Evolutionary conservation across 2,888 invertebrate species (phyloP).

Genomic region (Agonopterix subpropinquella): DNA sequence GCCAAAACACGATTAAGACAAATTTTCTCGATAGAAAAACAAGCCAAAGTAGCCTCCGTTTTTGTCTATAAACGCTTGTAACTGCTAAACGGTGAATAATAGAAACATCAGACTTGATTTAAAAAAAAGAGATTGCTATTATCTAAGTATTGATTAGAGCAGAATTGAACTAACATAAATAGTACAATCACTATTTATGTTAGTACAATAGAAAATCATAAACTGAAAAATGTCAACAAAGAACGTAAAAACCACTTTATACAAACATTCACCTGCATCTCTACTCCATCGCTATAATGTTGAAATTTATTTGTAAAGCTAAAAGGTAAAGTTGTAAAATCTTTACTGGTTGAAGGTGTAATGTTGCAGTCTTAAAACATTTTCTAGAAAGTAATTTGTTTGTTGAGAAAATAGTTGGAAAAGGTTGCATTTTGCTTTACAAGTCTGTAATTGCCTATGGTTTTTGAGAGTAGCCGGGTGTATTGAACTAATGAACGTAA

Average conservation of each 20-base stretch:
- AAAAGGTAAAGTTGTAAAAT: conserved; percentile 14
- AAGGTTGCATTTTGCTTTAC: neutral
- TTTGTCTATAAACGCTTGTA: too few relatives aligned
- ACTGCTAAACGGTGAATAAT: too few relatives aligned
- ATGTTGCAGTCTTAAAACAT: conserved; percentile 37
- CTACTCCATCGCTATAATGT: neutral
- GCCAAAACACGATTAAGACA: too few relatives aligned
- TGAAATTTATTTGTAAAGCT: neutral
- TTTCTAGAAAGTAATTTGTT: conserved; percentile 46
- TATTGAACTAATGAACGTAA: neutral
- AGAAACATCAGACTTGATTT: too few relatives aligned
- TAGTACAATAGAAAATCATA: conserved; percentile 56
- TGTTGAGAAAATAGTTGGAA: conserved; percentile 11
- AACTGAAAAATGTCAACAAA: conserved; percentile 51
- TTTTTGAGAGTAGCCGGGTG: neutral
- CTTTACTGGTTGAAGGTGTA: conserved; percentile 18
- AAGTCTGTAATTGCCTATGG: conserved; percentile 2
- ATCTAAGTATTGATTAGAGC: too few relatives aligned
- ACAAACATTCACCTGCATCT: neutral
- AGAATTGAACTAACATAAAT: too few relatives aligned
- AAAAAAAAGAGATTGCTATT: too few relatives aligned
- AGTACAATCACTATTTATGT: too few relatives aligned
- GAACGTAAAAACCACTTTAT: conserved; percentile 11
- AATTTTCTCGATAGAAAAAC: too few relatives aligned
- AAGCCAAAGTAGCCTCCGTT: too few relatives aligned